Conservation (phyloP, 2,797 vertebrate genomes). For the Antrozous pallidus region DNA sequence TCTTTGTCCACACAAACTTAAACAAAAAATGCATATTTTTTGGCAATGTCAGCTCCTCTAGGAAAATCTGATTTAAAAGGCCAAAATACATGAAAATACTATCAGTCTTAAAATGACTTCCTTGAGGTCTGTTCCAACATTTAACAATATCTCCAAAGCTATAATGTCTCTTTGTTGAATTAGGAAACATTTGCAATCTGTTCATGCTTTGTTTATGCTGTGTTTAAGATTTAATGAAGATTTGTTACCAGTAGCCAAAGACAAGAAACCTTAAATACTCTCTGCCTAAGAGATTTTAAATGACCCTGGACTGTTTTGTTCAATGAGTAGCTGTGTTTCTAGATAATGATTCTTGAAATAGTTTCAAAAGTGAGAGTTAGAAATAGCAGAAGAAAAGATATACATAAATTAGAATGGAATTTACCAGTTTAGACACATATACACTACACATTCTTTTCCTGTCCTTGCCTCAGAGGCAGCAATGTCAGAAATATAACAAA, state of each 20-base stretch:
- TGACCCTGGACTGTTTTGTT: constrained; percentile 49
- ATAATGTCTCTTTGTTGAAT: constrained; percentile 65
- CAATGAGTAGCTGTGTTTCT: neutral
- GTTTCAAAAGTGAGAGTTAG: constrained; percentile 26
- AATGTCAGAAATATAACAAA: neutral
- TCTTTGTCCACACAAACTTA: constrained; percentile 14
- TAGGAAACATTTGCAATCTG: constrained; percentile 62
- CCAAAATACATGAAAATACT: constrained; percentile 38
- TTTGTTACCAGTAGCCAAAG: constrained; percentile 60
- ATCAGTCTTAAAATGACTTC: constrained; percentile 34
- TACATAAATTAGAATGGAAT: constrained; percentile 17
- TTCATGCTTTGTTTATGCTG: constrained; percentile 66
- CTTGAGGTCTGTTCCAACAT: constrained; percentile 16
- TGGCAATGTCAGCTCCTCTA: neutral
- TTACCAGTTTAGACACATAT: neutral
- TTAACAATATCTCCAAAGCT: constrained; percentile 46
- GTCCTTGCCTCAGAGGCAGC: neutral
- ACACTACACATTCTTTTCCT: neutral
- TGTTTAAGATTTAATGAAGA: constrained; percentile 76
- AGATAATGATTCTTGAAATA: constrained; percentile 27
- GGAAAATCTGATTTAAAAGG: constrained; percentile 43
- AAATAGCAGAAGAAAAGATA: neutral
- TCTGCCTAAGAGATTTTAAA: constrained; percentile 65
- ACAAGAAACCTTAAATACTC: constrained; percentile 60
- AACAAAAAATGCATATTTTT: neutral